Conservation (phyloP, 2,888 invertebrate species). For the Apoda limacodes region DNA sequence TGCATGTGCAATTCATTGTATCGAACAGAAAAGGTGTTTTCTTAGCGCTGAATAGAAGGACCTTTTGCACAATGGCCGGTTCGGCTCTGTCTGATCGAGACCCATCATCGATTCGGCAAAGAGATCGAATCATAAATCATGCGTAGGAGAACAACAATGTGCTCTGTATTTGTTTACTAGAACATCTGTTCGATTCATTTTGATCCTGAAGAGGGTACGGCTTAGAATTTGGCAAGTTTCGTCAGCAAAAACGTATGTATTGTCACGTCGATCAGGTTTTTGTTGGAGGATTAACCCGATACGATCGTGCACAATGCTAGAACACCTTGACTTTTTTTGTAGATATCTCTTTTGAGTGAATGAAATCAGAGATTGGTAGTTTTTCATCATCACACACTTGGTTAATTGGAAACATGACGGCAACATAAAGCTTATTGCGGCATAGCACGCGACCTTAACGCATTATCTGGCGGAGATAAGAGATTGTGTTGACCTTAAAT, state of each 20-base stretch:
- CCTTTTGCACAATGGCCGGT: conserved; percentile 58
- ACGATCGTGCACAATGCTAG: conserved; percentile 35
- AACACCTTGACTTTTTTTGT: conserved; percentile 55
- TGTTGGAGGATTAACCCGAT: conserved; percentile 65
- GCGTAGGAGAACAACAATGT: conserved; percentile 56
- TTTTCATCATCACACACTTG: conserved; percentile 18
- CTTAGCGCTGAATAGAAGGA: conserved; percentile 42
- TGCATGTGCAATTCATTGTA: conserved; percentile 62
- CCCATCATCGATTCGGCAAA: conserved; percentile 51
- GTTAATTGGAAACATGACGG: conserved; percentile 22
- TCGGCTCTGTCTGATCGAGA: conserved; percentile 36
- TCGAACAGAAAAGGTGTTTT: conserved; percentile 48
- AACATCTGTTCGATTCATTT: conserved; percentile 50
- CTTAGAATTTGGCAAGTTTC: conserved; percentile 43
- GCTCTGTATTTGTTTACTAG: conserved; percentile 50
- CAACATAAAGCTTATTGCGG: conserved; percentile 35
- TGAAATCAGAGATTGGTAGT: conserved; percentile 24
- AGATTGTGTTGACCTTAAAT: conserved; percentile 58
- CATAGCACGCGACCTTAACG: conserved; percentile 49
- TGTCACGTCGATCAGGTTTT: conserved; percentile 48
- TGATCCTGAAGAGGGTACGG: conserved; percentile 29
- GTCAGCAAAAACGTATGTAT: conserved; percentile 42
- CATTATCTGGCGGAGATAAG: conserved; percentile 56
- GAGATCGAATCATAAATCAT: conserved; percentile 51
- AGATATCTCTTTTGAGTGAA: conserved; percentile 26